phyloP scores from a whole-genome alignment of 2,888 invertebrate species.

The Andrena bucephala region DNA sequence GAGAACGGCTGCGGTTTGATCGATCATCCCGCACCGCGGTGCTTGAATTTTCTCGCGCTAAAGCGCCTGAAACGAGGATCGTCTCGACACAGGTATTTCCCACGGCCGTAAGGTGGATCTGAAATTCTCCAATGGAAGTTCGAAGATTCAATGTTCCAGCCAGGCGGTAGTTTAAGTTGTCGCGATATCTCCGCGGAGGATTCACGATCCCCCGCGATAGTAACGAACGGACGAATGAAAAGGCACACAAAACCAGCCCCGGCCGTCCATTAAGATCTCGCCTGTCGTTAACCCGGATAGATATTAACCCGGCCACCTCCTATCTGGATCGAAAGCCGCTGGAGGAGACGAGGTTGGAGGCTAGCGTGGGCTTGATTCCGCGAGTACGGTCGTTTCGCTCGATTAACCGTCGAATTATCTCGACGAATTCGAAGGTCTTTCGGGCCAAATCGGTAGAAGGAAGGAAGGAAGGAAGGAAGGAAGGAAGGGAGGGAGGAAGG shows the following conservation, averaged over 20 bases:
- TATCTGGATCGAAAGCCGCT: constrained; percentile 30
- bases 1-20: constrained; percentile 10
- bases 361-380: constrained; percentile 42
- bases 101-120: too few relatives aligned
- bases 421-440: constrained; percentile 69
- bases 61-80: too few relatives aligned
- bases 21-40: not conserved
- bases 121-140: too few relatives aligned
- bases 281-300: constrained; percentile 27
- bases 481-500: constrained; percentile 13
- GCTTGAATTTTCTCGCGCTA: not conserved
- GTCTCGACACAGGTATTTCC: too few relatives aligned
- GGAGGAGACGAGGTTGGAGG: not conserved
- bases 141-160: too few relatives aligned
- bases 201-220: too few relatives aligned
- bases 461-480: not conserved
- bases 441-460: constrained; percentile 25
- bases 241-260: constrained; percentile 3
- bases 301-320: constrained; percentile 34
- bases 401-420: constrained; percentile 76
- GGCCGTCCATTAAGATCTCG: constrained; percentile 50
- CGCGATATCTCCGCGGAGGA: too few relatives aligned
- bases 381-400: constrained; percentile 66
- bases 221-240: constrained; percentile 50
- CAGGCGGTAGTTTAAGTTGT: too few relatives aligned